Conservation (phyloP, 53 echinoderm and acorn worm genomes). For the Paelopatides confundens region DNA sequence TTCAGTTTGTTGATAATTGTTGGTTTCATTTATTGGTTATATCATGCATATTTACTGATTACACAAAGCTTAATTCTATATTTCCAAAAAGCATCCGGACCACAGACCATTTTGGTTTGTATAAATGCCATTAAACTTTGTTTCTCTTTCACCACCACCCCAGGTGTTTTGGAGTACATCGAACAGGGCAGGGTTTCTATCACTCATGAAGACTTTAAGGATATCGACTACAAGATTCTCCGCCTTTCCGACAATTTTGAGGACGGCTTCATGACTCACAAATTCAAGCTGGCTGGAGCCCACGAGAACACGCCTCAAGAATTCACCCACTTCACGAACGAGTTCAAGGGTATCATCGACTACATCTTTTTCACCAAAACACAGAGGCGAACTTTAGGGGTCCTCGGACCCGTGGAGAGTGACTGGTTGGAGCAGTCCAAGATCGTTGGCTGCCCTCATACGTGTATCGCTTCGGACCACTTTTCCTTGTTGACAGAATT, state of each 20-base stretch:
- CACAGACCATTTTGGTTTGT: too few species aligned
- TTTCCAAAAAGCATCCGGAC: too few species aligned
- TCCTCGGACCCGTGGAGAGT: slow-evolving; percentile 82
- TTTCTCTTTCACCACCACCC: neutral
- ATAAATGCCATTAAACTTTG: too few species aligned
- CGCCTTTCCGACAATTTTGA: slow-evolving; percentile 71
- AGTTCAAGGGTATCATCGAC: slow-evolving; percentile 98
- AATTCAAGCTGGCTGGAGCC: slow-evolving; percentile 83
- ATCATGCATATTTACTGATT: too few species aligned
- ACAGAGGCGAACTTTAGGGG: slow-evolving; percentile 86
- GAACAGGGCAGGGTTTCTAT: slow-evolving; percentile 87
- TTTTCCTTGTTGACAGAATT: slow-evolving; percentile 92
- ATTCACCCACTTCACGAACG: slow-evolving; percentile 96
- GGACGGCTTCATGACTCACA: slow-evolving; percentile 88
- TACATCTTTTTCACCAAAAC: slow-evolving; percentile 87
- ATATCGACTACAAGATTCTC: slow-evolving; percentile 93
- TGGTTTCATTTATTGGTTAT: too few species aligned
- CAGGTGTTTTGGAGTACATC: slow-evolving; percentile 95
- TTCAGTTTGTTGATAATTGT: too few species aligned
- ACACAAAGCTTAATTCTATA: too few species aligned
- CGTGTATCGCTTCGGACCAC: slow-evolving; percentile 93
- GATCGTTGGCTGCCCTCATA: slow-evolving; percentile 94
- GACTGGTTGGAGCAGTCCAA: slow-evolving; percentile 92
- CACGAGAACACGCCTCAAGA: slow-evolving; percentile 91
- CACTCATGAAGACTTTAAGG: slow-evolving; percentile 96